A percentile compares a stretch with the other conserved stretches of the same genome.
These are phyloP conservation scores for Wiebesia pumilae DNA, from an alignment of 1,140 invertebrate genomes.

Conservation along the genomic window DNA sequence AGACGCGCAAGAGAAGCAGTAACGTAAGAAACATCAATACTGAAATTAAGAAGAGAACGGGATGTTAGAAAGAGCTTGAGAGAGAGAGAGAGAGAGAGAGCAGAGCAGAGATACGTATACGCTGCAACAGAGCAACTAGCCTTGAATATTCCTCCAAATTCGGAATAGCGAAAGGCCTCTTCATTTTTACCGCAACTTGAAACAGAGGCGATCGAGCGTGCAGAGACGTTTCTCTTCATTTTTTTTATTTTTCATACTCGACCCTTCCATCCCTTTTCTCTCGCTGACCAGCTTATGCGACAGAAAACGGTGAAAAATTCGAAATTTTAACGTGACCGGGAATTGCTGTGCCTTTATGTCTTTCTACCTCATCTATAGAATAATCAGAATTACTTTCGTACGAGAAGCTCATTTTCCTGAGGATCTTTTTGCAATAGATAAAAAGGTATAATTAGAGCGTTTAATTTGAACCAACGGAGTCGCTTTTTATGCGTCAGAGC, in stretches of 20 bases:
- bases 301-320: not conserved
- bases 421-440: not conserved
- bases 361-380: too few relatives aligned
- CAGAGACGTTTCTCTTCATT: not conserved
- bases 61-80: not conserved
- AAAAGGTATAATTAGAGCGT: not conserved
- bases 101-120: not conserved
- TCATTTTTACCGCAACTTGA: not conserved
- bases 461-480: constrained; percentile 3
- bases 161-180: not conserved
- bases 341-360: too few relatives aligned
- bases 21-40: not conserved
- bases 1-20: not conserved
- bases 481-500: too few relatives aligned
- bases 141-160: too few relatives aligned
- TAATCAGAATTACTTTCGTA: too few relatives aligned
- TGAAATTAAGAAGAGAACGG: not conserved
- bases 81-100: not conserved
- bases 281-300: not conserved
- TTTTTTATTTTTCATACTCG: too few relatives aligned
- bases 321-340: not conserved
- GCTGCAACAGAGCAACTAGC: not conserved
- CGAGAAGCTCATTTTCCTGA: too few relatives aligned
- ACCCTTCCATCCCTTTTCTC: too few relatives aligned
- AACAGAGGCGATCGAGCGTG: constrained; percentile 7